A percentile compares a stretch with the other conserved stretches of the same genome.
phyloP scores from a whole-genome alignment of 1,140 invertebrate species.

The Drosophila quadrilineata region DNA sequence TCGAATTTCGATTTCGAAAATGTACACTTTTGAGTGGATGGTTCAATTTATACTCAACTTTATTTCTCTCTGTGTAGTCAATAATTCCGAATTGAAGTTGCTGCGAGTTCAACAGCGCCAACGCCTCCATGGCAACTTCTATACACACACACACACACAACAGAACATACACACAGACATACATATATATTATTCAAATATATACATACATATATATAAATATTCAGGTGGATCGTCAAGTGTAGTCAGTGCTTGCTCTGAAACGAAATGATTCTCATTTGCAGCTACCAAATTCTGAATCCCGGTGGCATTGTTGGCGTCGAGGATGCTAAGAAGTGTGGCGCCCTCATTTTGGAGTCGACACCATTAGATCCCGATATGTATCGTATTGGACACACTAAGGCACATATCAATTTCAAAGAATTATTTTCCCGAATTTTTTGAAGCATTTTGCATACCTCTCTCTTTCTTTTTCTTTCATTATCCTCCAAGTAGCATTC shows the following conservation, averaged over 20 bases:
- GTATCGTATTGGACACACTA: slow-evolving; percentile 98
- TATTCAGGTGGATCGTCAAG: slow-evolving; percentile 11
- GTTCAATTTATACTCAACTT: slow-evolving; percentile 32
- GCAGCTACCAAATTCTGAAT: slow-evolving; percentile 98
- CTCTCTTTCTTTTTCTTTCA: too few relatives aligned
- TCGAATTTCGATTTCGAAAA: slow-evolving; percentile 59
- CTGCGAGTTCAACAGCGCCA: slow-evolving; percentile 47
- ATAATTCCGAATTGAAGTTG: slow-evolving; percentile 50
- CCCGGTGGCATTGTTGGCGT: slow-evolving; percentile 94
- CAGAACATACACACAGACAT: slow-evolving; percentile 7
- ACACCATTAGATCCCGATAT: slow-evolving; percentile 93
- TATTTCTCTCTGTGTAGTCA: slow-evolving; percentile 51
- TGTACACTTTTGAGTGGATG: slow-evolving; percentile 64
- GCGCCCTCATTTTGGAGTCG: slow-evolving; percentile 90
- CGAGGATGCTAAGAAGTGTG: slow-evolving; percentile 90
- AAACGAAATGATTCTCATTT: slow-evolving; percentile 29
- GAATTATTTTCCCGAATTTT: slow-evolving; percentile 24
- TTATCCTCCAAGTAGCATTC: slow-evolving; percentile 49
- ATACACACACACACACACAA: slow-evolving; percentile 6
- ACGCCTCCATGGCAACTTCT: slow-evolving; percentile 38
- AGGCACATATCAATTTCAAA: slow-evolving; percentile 87
- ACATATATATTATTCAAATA: background rate
- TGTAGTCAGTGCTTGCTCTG: slow-evolving; percentile 1
- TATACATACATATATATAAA: too few relatives aligned
- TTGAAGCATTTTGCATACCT: slow-evolving; percentile 35